These are phyloP conservation scores for Arctia plantaginis DNA, from an alignment of 2,888 invertebrate genomes.

Conservation along the genomic window DNA sequence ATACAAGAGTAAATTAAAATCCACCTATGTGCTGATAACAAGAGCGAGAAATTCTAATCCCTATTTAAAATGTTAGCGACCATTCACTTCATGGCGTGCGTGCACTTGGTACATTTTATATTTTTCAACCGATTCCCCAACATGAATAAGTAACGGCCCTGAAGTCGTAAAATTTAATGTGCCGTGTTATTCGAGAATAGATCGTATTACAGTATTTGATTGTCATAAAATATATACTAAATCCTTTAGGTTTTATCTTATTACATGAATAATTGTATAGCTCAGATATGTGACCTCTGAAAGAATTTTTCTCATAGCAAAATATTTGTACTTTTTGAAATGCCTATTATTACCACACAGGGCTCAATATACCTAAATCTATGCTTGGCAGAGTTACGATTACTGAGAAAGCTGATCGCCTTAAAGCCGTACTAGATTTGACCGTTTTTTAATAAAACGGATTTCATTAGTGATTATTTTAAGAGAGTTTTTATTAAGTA, in stretches of 20 bases:
- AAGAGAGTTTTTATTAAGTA: too few relatives aligned
- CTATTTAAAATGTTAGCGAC: constrained; percentile 2
- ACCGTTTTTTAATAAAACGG: too few relatives aligned
- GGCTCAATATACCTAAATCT: too few relatives aligned
- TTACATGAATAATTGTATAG: not conserved
- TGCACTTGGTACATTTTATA: constrained; percentile 9
- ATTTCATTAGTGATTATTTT: too few relatives aligned
- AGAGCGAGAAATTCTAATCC: not conserved
- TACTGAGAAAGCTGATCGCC: too few relatives aligned
- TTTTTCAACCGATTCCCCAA: constrained; percentile 4
- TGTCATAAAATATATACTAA: constrained; percentile 2
- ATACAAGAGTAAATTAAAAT: not conserved
- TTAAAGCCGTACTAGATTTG: too few relatives aligned
- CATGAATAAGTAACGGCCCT: constrained; percentile 3
- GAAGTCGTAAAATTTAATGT: constrained; percentile 19
- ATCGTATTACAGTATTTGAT: constrained; percentile 7
- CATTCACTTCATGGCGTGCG: not conserved
- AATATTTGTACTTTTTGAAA: too few relatives aligned
- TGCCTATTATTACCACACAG: too few relatives aligned
- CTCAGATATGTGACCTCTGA: too few relatives aligned
- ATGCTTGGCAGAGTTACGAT: too few relatives aligned
- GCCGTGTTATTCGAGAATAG: constrained; percentile 7
- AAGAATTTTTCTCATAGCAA: too few relatives aligned
- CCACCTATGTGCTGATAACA: not conserved
- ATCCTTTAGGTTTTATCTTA: not conserved